Evolutionary conservation across 2,113 vertebrate species (phyloP).

Genomic region (Pygoscelis adeliae): DNA sequence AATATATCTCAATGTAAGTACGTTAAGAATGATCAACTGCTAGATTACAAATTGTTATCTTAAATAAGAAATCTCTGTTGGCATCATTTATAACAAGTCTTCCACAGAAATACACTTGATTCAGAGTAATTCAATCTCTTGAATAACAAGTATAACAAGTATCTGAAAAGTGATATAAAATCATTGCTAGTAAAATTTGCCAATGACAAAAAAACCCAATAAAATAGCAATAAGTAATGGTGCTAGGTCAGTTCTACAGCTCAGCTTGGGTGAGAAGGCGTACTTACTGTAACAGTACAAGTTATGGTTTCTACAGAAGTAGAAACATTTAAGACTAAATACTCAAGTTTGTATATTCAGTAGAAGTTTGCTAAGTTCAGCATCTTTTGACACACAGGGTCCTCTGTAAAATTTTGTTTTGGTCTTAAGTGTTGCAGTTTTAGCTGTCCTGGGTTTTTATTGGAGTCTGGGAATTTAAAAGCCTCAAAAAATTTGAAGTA

Average conservation of each 20-base stretch:
- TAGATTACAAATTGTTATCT: background rate
- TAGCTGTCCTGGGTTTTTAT: background rate
- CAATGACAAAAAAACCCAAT: accelerated
- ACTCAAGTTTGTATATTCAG: background rate
- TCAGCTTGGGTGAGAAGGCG: background rate
- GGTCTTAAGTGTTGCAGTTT: background rate
- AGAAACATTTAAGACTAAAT: background rate
- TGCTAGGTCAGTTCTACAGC: background rate
- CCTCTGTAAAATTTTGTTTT: background rate
- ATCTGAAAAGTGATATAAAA: background rate
- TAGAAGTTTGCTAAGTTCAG: background rate
- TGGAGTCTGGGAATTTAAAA: background rate
- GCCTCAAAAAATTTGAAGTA: background rate
- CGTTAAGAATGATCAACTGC: background rate
- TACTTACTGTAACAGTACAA: background rate
- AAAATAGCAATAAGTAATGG: background rate
- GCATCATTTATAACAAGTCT: background rate
- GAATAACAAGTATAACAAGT: background rate
- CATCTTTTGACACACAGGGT: background rate
- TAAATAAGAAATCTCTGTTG: background rate
- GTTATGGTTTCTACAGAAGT: background rate
- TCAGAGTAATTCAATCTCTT: background rate
- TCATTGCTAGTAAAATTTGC: background rate
- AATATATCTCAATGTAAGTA: background rate
- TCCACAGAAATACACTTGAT: background rate